Conservation (phyloP, 2,888 invertebrate species). For the Philhelius pedissequus region DNA sequence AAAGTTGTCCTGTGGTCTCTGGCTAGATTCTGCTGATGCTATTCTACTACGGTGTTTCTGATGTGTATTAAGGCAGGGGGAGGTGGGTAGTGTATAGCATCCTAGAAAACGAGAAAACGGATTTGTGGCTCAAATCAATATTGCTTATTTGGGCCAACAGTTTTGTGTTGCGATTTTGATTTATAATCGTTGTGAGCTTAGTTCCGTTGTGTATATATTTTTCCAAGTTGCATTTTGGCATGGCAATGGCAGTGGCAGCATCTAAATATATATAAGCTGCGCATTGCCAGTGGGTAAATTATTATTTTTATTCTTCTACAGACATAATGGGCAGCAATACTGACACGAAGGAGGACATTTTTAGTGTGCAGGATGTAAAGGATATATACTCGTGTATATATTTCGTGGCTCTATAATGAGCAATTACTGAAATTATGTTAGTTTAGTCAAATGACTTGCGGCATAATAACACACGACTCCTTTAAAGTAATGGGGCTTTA, state of each 20-base stretch:
- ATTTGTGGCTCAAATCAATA: constrained; percentile 62
- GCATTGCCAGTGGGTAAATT: constrained; percentile 3
- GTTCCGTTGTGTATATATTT: constrained; percentile 20
- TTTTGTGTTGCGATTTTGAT: constrained; percentile 58
- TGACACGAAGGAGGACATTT: background rate
- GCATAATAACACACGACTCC: no score
- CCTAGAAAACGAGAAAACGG: constrained; percentile 55
- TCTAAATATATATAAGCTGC: background rate
- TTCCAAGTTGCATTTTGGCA: background rate
- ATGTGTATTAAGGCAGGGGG: background rate
- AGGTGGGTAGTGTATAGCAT: background rate
- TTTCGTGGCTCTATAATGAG: background rate
- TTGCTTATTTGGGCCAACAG: constrained; percentile 56
- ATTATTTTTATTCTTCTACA: background rate
- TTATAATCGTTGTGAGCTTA: constrained; percentile 38
- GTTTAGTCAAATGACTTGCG: no score
- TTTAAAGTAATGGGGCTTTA: no score
- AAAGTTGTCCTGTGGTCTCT: constrained; percentile 47
- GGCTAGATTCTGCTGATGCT: background rate
- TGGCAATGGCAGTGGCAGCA: no score
- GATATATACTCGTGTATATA: background rate
- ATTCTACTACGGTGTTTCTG: background rate
- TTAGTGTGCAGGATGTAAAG: background rate
- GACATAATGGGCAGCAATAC: background rate
- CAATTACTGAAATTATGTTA: no score